phyloP scores from a whole-genome alignment of 2,888 invertebrate species.

The Yponomeuta malinellus region DNA sequence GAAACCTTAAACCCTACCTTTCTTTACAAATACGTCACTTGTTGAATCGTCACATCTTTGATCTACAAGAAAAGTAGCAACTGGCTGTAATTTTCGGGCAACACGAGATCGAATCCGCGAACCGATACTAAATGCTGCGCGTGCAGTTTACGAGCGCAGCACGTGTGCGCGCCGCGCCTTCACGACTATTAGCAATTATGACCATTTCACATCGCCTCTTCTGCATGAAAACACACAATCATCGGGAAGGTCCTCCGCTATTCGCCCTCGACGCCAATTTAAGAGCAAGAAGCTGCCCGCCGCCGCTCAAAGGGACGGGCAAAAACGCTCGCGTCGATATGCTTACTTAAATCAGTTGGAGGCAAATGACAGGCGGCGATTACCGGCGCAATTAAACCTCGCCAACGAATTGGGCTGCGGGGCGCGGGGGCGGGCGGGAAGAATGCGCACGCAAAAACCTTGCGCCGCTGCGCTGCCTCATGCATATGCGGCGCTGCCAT shows the following conservation, averaged over 20 bases:
- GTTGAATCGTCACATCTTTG: no score
- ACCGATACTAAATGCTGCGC: not conserved
- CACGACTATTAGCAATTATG: not conserved
- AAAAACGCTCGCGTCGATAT: slow-evolving; percentile 19
- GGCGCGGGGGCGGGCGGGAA: slow-evolving; percentile 21
- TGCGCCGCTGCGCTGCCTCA: slow-evolving; percentile 24
- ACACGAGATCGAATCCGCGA: not conserved
- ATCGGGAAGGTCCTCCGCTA: not conserved
- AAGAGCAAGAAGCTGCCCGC: slow-evolving; percentile 7
- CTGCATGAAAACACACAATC: not conserved
- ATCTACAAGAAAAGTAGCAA: not conserved
- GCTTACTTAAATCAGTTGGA: slow-evolving; percentile 35
- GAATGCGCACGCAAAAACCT: slow-evolving; percentile 24
- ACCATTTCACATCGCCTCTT: not conserved
- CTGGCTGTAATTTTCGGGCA: not conserved
- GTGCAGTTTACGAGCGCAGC: not conserved
- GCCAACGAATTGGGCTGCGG: slow-evolving; percentile 18
- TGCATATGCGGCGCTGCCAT: slow-evolving; percentile 27
- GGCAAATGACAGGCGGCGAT: slow-evolving; percentile 47
- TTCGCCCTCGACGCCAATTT: slow-evolving; percentile 12
- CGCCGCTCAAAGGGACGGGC: slow-evolving; percentile 1
- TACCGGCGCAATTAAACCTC: slow-evolving; percentile 38
- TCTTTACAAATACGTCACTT: no score
- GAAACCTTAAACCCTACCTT: no score
- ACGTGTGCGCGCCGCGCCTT: not conserved